Percentiles rank a stretch among this genome's conserved stretches.
These are phyloP conservation scores for Burhinus oedicnemus DNA, from an alignment of 2,113 vertebrate species.

Conservation along the genomic window DNA sequence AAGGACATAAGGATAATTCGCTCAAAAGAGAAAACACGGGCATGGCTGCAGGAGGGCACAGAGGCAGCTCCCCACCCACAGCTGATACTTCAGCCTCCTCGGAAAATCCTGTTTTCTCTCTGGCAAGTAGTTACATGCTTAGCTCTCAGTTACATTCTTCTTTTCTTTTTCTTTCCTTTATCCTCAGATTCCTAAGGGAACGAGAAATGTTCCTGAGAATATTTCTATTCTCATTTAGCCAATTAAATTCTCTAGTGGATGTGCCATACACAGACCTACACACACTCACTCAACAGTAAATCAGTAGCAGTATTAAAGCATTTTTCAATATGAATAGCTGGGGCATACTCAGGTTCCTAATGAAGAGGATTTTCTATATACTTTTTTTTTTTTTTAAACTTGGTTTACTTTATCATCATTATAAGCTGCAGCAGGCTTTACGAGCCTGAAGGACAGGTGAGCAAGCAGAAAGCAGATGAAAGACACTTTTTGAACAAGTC, in stretches of 20 bases:
- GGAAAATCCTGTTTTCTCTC: not conserved
- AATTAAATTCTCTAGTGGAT: slow-evolving; percentile 1
- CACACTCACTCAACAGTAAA: not conserved
- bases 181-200: not conserved
- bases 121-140: not conserved
- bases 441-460: not conserved
- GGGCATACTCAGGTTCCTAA: not conserved
- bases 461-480: slow-evolving; percentile 31
- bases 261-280: not conserved
- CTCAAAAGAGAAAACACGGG: not conserved
- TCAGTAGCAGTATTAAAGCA: not conserved
- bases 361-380: slow-evolving; percentile 11
- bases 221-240: slow-evolving; percentile 13
- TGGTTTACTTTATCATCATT: not conserved
- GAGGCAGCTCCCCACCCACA: not conserved
- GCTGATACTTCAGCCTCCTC: not conserved
- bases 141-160: not conserved
- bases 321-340: not conserved
- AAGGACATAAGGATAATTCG: not conserved
- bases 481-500: not conserved
- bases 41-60: not conserved
- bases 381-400: not conserved
- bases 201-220: not conserved
- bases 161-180: not conserved
- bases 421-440: not conserved